These are phyloP conservation scores for Lucifuga dentata DNA, from an alignment of 2,113 vertebrate species.

Conservation along the genomic window DNA sequence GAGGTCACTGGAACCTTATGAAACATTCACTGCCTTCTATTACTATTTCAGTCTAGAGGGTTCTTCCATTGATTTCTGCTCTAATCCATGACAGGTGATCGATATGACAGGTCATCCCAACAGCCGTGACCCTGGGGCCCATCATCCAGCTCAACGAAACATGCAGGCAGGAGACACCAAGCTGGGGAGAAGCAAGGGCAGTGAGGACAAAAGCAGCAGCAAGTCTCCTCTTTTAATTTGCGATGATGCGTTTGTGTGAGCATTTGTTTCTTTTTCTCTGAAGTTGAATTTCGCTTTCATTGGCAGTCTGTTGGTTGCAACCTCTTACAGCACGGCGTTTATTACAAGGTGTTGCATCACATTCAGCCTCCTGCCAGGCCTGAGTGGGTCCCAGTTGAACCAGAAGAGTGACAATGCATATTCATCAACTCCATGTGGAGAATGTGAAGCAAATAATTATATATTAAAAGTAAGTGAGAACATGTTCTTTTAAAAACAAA, in stretches of 20 bases:
- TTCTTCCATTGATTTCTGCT: slow-evolving; percentile 49
- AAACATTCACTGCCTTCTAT: slow-evolving; percentile 16
- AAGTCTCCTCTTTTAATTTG: neutral
- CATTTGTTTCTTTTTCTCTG: neutral
- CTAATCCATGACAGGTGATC: slow-evolving; percentile 64
- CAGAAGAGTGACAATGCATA: slow-evolving; percentile 55
- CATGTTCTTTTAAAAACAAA: slow-evolving; percentile 12
- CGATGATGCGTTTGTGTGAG: neutral
- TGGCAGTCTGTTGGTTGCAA: slow-evolving; percentile 35
- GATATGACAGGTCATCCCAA: slow-evolving; percentile 49
- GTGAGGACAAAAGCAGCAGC: neutral
- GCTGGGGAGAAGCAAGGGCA: neutral
- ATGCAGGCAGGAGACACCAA: neutral
- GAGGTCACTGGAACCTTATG: slow-evolving; percentile 40
- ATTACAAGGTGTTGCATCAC: slow-evolving; percentile 69
- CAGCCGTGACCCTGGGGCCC: slow-evolving; percentile 26
- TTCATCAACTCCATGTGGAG: slow-evolving; percentile 36
- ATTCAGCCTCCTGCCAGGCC: slow-evolving; percentile 26
- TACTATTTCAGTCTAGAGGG: slow-evolving; percentile 44
- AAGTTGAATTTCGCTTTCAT: slow-evolving; percentile 5
- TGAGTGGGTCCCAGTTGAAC: slow-evolving; percentile 27
- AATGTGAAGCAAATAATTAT: slow-evolving; percentile 3
- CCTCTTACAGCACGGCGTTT: slow-evolving; percentile 51
- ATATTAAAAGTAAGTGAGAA: slow-evolving; percentile 13
- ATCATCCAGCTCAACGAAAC: slow-evolving; percentile 34